phyloP scores from a whole-genome alignment of 2,888 invertebrate genomes.

The Didymodactylos carnosus region DNA sequence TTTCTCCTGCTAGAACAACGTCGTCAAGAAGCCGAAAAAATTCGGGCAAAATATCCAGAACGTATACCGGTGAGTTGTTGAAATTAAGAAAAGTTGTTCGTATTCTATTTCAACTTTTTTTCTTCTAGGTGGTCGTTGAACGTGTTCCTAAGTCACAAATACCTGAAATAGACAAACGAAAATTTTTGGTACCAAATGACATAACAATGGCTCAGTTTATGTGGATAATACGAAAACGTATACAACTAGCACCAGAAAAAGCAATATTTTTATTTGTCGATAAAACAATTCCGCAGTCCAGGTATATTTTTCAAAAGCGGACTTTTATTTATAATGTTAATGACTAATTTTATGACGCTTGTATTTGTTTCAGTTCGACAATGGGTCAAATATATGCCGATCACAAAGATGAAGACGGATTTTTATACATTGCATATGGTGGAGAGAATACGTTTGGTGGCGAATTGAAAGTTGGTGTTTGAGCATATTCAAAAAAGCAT shows the following conservation, averaged over 20 bases:
- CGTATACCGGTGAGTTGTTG: slow-evolving; percentile 31
- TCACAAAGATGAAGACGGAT: slow-evolving; percentile 36
- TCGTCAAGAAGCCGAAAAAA: slow-evolving; percentile 29
- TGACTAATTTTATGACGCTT: no score
- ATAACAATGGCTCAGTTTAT: slow-evolving; percentile 38
- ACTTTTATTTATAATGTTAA: neutral
- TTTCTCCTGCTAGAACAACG: slow-evolving; percentile 25
- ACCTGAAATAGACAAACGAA: slow-evolving; percentile 35
- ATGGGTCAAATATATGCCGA: slow-evolving; percentile 36
- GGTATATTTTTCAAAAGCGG: no score
- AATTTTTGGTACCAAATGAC: slow-evolving; percentile 36
- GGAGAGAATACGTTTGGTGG: slow-evolving; percentile 38
- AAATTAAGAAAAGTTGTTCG: neutral
- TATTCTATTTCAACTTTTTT: neutral
- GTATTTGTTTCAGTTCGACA: slow-evolving; percentile 28
- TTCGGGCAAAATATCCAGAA: slow-evolving; percentile 31
- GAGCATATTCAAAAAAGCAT: no score
- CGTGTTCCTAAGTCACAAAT: slow-evolving; percentile 33
- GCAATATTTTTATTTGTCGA: slow-evolving; percentile 37
- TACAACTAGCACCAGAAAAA: slow-evolving; percentile 35
- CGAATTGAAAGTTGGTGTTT: no score
- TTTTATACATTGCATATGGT: slow-evolving; percentile 36
- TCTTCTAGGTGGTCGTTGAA: slow-evolving; percentile 35
- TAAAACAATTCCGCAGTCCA: slow-evolving; percentile 35
- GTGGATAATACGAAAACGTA: slow-evolving; percentile 37